phyloP scores from a whole-genome alignment of 2,113 vertebrate species.

The Zosterops borbonicus region DNA sequence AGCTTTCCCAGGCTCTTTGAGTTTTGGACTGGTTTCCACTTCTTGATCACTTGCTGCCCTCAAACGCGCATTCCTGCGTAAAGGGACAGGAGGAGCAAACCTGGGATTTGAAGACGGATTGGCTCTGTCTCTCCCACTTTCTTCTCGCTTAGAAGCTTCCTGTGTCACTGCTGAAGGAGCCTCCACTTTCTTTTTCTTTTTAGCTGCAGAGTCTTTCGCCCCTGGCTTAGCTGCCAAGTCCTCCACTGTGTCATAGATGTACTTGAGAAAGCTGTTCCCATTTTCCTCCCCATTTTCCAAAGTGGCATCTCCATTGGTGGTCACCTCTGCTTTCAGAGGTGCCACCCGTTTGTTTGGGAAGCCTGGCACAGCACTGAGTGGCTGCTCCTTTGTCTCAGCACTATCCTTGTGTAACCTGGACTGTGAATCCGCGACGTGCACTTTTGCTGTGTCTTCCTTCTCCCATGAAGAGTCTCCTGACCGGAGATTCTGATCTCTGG shows the following conservation, averaged over 20 bases:
- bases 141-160: conserved; percentile 22
- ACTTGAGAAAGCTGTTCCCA: conserved; percentile 50
- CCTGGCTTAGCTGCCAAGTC: conserved; percentile 42
- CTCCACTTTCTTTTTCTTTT: conserved; percentile 84
- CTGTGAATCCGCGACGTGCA: conserved; percentile 21
- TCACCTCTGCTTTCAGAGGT: conserved; percentile 63
- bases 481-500: conserved; percentile 60
- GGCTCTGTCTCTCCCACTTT: conserved; percentile 2
- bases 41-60: neutral
- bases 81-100: conserved; percentile 5
- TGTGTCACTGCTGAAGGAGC: conserved; percentile 18
- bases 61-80: neutral
- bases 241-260: conserved; percentile 75
- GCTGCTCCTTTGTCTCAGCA: conserved; percentile 45
- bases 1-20: conserved; percentile 16
- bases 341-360: conserved; percentile 56
- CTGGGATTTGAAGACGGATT: neutral
- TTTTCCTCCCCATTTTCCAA: conserved; percentile 71
- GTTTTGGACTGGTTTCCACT: neutral
- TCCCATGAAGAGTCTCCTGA: conserved; percentile 35
- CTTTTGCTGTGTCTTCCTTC: conserved; percentile 55
- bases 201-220: conserved; percentile 76
- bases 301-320: conserved; percentile 60
- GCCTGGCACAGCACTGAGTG: conserved; percentile 5
- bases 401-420: conserved; percentile 56